Evolutionary conservation across 1,140 invertebrate species (phyloP), one percentile per base, ranked within the genome.

Genomic region (Zaprionus davidi): DNA sequence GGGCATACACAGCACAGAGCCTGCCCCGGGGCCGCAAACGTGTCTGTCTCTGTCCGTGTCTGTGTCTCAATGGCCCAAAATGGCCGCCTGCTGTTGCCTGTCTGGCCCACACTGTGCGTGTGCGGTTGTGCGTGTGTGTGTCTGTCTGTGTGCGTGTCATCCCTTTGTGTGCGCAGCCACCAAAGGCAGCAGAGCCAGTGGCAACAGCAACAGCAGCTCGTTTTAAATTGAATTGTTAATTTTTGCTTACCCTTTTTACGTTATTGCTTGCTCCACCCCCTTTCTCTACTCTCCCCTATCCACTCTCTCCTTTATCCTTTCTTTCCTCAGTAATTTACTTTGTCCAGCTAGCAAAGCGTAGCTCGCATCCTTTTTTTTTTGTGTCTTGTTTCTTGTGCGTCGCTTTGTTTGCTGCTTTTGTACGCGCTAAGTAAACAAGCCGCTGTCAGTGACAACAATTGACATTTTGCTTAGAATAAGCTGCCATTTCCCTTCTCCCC

Each of bases 141-240:
- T 57, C 38, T 13, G 51, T 41, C 36, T 36, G 38, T 57, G 31
- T 46, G 34, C 6, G 17, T 67, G 57, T 63, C 59, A 56, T 20
- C 68, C 60, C 53, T 65, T 62, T 66, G 53, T 66, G 60, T 76
- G 53, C 57, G 65, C 74, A 38, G 65, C 22, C 66, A 49, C 20
- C 51, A 34, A 34, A 62, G 34, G n/a, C 28, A 49, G 49, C 72
- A 13, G 36, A 15, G 36, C 3, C 41, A 46, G 41, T 17, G 15
- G 41, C 46, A 51, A 20, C 46, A 51, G 46, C 46, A 51, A 20
- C 46, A 51, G 17, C 24, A 41, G 63, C 78, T 79, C 85, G 76
- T 71, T 88, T 88, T 88, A 88, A 88, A 88, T 88, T 88, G 85
- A 90, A 88, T 88, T 88, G 85, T 88, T 88, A 88, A 88, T 90